Base-by-base conservation (phyloP, 2,797 vertebrate genomes). In the Chelidonichthys spinosus region DNA sequence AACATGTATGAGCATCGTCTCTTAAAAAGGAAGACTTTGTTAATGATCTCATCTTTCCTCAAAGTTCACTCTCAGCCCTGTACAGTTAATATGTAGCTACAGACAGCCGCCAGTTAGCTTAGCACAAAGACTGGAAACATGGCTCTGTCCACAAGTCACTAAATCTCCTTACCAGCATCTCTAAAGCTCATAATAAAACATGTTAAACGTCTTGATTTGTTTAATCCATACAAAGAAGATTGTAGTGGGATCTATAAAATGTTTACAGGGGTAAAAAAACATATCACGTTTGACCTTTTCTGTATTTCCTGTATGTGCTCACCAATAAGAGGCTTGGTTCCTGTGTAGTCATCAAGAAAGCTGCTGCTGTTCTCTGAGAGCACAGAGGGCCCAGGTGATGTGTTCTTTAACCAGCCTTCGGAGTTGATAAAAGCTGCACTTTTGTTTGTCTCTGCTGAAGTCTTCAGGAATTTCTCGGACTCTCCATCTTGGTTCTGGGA, bases 281-380 rank as follows among this genome's bases (percentile, higher is more conserved):
- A 25, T 25, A 25, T 25, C 25, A 25, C 25, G 25, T 25, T 25
- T 52, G 52, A 46, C 18, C 15, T 3, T 63, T 65, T 37, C 7
- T 49, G 18, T 43, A 33, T 47, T 55, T 14, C 54, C 4, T 7
- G 43, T 66, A 14, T 44, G 11, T 17, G 58, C 88, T 93, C 73
- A 93, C 94, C 94, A 35, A 94, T 88, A 2, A 91, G 61, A 75
- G 90, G 88, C 10, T 47, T 40, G 17, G 4, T 42, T 75, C 82
- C 83, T 7, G 39, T 63, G 72, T 85, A 86, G 54, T 53, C 50
- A 55, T 85, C 73, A 36, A 85, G 69, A 78, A 81, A 74, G 58
- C 62, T 72, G 33, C 25, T 37, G 18, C 2, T 33, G 25, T 44
- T 18, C 17, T 80, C 62, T 6, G 40, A 46, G 2, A 46, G 59